Evolutionary conservation across 2,888 invertebrate species (phyloP), one percentile per base, ranked within the genome.

Genomic region (Rhagophthalmus giganteus): DNA sequence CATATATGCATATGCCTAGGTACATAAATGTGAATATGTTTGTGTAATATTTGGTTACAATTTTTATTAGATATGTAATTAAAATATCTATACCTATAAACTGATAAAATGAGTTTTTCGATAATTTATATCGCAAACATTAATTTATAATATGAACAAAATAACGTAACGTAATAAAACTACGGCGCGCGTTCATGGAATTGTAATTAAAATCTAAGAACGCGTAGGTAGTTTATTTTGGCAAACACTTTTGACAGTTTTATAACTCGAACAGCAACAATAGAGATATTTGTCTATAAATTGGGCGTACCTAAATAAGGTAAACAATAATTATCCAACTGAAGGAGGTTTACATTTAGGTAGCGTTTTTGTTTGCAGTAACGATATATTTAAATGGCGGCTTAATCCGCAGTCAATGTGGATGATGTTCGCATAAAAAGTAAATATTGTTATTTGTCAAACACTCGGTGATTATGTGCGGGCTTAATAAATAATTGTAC

Each of bases 361-460:
- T 50, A 51, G 46, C 44, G 51, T 44, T 44, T 42, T 57, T 57
- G 59, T 57, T 55, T 56, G 55, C 52, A 55, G 54, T 61, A 60
- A 59, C 51, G 57, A 57, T 58, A 59, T 57, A 60, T 61, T 61
- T 59, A 62, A 62, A 63, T 62, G 59, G 60, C 61, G 48, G 57
- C 54, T 51, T 60, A 60, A 62, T 60, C 59, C 59, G 57, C 59
- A 62, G 63, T 63, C 60, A 60, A 62, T 62, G 61, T 59, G 60
- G 61, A 60, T 53, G 42, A 48, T 59, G 63, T 64, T 64, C 64
- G 60, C 60, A 62, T 65, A 63, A 65, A 66, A 69, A 67, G 69
- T 64, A 68, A 72, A 72, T 71, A 71, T 71, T 72, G 61, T 70
- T 72, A 67, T 72, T 71, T 72, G 70, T 66, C 69, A 72, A 71